Evolutionary conservation across 1,140 invertebrate genomes (phyloP), one percentile per base, ranked within the genome.

Genomic region (Drosophila burlai): DNA sequence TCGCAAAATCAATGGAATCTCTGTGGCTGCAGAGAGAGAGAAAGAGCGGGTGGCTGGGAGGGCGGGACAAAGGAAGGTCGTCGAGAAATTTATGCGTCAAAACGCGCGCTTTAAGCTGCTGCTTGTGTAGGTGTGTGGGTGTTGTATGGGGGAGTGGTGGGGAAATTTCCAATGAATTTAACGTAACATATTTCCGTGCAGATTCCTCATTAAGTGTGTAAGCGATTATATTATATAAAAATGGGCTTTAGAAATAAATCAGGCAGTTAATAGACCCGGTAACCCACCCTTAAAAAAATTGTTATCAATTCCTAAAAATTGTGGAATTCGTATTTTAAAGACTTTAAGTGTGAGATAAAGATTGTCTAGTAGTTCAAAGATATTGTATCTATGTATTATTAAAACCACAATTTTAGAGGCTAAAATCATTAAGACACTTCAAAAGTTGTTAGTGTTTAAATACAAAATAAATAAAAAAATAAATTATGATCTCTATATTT

Each of bases 51-150:
- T 26, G 52, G 52, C 52, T 55, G 42, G 42, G 42, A 24, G 60
- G 68, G 36, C 26, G 73, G 61, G 58, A 43, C 61, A 76, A 76
- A 76, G 62, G 69, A 73, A 73, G 69, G 69, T 73, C 69, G 69
- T 10, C 69, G 54, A 58, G 69, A 52, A 73, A 52, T 73, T 73
- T 73, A 73, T 73, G 69, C 69, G 67, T 50, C 52, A 71, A 57
- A 71, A 34, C 24, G 55, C 65, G 68, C 45, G 55, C 69, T 73
- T 73, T 73, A 43, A 73, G 16, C 36, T 24, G 3, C 11, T n/a
- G 24, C 11, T 43, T 57, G 36, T 49, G 50, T 24, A 29, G 3
- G 67, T 42, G 72, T 36, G 21, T 50, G 26, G 16, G 31, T 29
- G 36, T 26, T 29, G 40, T 15, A n/a, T 11, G 31, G 21, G 31